phyloP scores from a whole-genome alignment of 2,888 invertebrate genomes.

The Phorcus lineatus region DNA sequence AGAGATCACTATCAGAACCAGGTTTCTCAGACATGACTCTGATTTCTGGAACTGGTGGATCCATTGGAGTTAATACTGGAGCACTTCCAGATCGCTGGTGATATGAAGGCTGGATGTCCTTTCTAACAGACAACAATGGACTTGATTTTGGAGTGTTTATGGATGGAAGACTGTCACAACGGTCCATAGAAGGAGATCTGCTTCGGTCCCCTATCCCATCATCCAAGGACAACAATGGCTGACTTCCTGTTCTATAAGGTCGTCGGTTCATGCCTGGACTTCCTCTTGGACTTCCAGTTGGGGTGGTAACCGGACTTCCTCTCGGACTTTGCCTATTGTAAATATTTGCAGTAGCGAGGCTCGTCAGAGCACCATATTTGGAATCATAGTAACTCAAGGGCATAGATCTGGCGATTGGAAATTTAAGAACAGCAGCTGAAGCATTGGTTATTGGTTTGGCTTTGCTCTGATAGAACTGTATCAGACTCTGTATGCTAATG shows the following conservation, averaged over 20 bases:
- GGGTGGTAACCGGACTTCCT: constrained; percentile 50
- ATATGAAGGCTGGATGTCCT: constrained; percentile 31
- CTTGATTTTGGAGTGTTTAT: constrained; percentile 48
- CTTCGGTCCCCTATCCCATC: constrained; percentile 28
- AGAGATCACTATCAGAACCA: constrained; percentile 65
- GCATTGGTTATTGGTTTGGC: constrained; percentile 91
- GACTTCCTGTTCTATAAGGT: constrained; percentile 66
- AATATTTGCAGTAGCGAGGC: constrained; percentile 37
- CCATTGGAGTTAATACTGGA: constrained; percentile 54
- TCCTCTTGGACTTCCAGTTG: constrained; percentile 51
- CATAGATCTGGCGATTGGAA: constrained; percentile 86
- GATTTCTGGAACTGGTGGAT: constrained; percentile 9
- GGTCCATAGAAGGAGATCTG: constrained; percentile 46
- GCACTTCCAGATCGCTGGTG: constrained; percentile 68
- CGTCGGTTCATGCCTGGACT: constrained; percentile 55
- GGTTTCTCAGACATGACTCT: constrained; percentile 44
- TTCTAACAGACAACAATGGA: background rate
- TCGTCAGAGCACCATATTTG: constrained; percentile 59
- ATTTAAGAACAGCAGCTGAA: constrained; percentile 90
- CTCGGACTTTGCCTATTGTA: constrained; percentile 53
- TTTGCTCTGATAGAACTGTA: constrained; percentile 93
- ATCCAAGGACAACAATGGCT: constrained; percentile 61
- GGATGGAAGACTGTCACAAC: constrained; percentile 76
- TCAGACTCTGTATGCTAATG: constrained; percentile 90
- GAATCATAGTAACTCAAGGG: constrained; percentile 68